Base-by-base conservation (phyloP, 2,113 vertebrate species). In the Athene noctua region DNA sequence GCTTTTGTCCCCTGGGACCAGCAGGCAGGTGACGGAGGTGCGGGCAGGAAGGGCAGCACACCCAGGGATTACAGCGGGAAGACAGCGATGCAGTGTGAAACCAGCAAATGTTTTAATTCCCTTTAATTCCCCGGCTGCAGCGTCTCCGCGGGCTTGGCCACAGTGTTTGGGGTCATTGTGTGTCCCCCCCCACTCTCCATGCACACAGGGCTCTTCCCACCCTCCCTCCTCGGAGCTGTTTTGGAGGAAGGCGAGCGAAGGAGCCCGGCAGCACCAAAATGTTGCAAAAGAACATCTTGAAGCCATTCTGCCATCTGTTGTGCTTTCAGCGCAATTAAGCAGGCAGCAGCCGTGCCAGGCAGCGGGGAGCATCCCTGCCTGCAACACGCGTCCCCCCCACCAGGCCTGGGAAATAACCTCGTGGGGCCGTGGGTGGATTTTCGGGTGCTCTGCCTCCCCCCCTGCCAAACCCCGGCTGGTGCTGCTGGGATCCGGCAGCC, bases 291-390 rank as follows among this genome's bases (percentile, higher is more conserved):
- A 89, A 77, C 96, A 90, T 94, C 94, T 95, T 94, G 95, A 88
- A 94, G 91, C 88, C 94, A 46, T 92, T 57, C 80, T 72, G 92
- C 96, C 96, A 96, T 97, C 96, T 97, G 96, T 88, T 96, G 96
- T 93, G 90, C 90, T 95, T 88, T 92, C 86, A 82, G 95, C 71
- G 78, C 95, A 95, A 96, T 95, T 94, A 96, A 96, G 87, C 96
- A 93, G 95, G 93, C 88, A 92, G 93, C 77, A 55, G 74, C 72
- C 61, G 42, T 73, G 94, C 95, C 91, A 92, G 86, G 79, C 84
- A 40, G 80, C 20, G 6, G n/a, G 66, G 14, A 91, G 65, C 82
- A 70, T 26, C 87, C 83, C 80, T 19, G 86, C 80, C 89, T 63
- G 74, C 38, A 44, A 36, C 82, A 23, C 5, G 63, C 57, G 8